Evolutionary conservation across 1,140 invertebrate species (phyloP), one percentile per base, ranked within the genome.

Genomic region (Neoseiulus cucumeris): DNA sequence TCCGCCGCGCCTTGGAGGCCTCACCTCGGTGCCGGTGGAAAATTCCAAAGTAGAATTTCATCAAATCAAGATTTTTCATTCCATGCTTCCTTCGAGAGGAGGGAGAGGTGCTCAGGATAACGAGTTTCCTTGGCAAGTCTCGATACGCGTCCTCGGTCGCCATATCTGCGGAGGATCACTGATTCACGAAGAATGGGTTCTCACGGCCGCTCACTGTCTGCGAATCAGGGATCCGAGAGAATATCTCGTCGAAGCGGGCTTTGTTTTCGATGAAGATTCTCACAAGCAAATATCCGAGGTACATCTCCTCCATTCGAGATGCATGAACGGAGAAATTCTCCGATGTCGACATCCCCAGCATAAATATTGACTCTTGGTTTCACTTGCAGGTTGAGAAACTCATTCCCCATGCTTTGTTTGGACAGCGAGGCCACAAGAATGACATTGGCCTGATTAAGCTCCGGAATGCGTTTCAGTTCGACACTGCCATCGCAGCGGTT

Each of bases 391-490:
- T 39, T 9, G 33, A 39, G 9, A 9, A 39, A 9, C 33, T 4
- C 33, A 39, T 39, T 9, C 33, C 33, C 33, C 33, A 39, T 39
- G 4, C 33, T 39, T 39, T 9, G 33, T 4, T 9, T 6, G 33
- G 9, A 39, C 9, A 9, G 33, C 4, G 33, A 39, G 33, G 4
- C 33, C 33, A 39, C 9, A 39, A 39, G 33, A 93, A 93, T 68
- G 90, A 94, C 70, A 89, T 93, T 66, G 89, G 89, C 1, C 78
- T 91, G 2, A 75, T 90, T 18, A 83, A 85, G 42, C 73, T 90
- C 39, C 80, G 83, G 2, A 77, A 82, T 51, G 81, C 83, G 1
- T 87, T 87, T 4, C 80, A 83, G 1, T 90, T 88, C 74, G 69
- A 69, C 6, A 69, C 72, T 7, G 91, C 89, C 72, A 83, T 91